These are phyloP conservation scores for Dasyurus viverrinus DNA, from an alignment of 2,113 vertebrate genomes.

Conservation along the genomic window DNA sequence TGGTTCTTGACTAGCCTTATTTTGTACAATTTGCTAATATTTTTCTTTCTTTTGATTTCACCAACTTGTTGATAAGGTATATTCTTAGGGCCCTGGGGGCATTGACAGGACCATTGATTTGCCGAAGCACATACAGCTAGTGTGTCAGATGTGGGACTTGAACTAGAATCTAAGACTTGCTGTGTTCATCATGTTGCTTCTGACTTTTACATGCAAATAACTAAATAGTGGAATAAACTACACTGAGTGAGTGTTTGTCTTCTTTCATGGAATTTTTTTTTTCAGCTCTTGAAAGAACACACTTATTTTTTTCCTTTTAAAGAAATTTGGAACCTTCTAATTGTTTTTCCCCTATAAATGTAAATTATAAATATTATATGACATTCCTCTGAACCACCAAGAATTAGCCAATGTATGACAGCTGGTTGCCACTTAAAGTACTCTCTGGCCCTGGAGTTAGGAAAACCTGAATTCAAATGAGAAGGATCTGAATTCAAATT, in stretches of 20 bases:
- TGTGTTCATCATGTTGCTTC: background rate
- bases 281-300: background rate
- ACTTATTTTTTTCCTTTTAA: slow-evolving; percentile 35
- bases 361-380: slow-evolving; percentile 46
- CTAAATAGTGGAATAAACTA: background rate
- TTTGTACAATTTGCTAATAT: background rate
- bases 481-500: too few relatives aligned
- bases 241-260: background rate
- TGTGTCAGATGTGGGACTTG: background rate
- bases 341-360: slow-evolving; percentile 31
- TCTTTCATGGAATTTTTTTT: background rate
- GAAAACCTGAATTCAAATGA: too few relatives aligned
- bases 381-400: slow-evolving; percentile 35
- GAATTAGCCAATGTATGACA: slow-evolving; percentile 4
- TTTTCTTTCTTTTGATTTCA: background rate
- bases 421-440: too few relatives aligned
- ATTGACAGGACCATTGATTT: background rate
- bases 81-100: background rate
- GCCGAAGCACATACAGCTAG: background rate
- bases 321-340: slow-evolving; percentile 44
- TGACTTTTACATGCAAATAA: background rate
- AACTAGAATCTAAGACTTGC: background rate
- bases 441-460: too few relatives aligned
- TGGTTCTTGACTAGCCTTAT: background rate
- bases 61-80: background rate